Percentiles rank a stretch among this genome's conserved stretches.
Evolutionary conservation across 2,113 vertebrate species (phyloP).

Genomic region (Cinclus cinclus): DNA sequence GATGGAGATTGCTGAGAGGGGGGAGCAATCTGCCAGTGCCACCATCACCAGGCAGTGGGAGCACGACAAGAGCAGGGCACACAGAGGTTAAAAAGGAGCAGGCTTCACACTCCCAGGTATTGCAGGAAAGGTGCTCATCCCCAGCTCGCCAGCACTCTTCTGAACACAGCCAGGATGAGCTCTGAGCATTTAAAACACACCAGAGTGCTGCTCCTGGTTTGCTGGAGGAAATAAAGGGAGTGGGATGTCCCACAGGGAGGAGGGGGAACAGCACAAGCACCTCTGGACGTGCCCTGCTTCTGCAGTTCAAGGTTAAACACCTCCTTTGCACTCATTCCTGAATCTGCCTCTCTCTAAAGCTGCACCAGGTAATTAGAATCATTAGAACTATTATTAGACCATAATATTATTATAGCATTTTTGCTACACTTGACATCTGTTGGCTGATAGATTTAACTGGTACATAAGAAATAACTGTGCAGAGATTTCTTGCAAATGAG

Average conservation of each 20-base stretch:
- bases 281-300: neutral
- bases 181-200: neutral
- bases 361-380: conserved; percentile 68
- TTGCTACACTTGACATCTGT: conserved; percentile 74
- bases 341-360: conserved; percentile 64
- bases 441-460: conserved; percentile 71
- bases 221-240: neutral
- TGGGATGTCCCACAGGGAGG: rapidly evolving
- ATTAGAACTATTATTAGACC: conserved; percentile 74
- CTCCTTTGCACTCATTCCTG: conserved; percentile 19
- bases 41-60: neutral
- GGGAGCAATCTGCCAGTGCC: neutral
- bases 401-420: conserved; percentile 74
- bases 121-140: neutral
- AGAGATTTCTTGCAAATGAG: conserved; percentile 50
- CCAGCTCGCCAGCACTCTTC: neutral
- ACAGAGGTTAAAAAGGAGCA: neutral
- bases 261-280: neutral
- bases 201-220: neutral
- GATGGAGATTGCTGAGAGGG: neutral
- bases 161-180: neutral
- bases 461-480: conserved; percentile 72
- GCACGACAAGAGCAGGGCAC: neutral
- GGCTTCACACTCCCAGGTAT: neutral
- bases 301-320: conserved; percentile 60